Evolutionary conservation across 1,140 invertebrate genomes (phyloP).

Genomic region (Zaprionus africanus): DNA sequence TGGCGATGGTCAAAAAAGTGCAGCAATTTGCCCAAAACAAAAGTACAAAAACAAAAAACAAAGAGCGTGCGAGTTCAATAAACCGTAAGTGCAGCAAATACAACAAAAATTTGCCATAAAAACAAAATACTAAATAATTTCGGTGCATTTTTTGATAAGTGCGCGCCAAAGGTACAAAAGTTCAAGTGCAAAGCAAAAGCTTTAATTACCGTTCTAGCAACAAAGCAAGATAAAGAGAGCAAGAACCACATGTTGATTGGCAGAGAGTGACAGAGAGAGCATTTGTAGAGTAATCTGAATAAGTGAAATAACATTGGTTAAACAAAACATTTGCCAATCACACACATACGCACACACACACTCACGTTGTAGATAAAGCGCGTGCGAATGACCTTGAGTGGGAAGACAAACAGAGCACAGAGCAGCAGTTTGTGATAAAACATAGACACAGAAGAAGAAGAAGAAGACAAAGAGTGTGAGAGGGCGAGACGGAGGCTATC

Average conservation of each 20-base stretch:
- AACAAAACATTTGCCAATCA: slow-evolving; percentile 50
- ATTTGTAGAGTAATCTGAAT: slow-evolving; percentile 16
- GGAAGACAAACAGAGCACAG: slow-evolving; percentile 16
- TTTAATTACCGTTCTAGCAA: slow-evolving; percentile 69
- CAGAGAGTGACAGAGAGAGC: slow-evolving; percentile 1
- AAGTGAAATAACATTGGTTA: slow-evolving; percentile 41
- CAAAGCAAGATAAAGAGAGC: slow-evolving; percentile 21
- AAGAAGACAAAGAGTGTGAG: not conserved
- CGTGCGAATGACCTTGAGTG: slow-evolving; percentile 73
- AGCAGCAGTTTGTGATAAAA: slow-evolving; percentile 53
- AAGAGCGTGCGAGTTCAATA: slow-evolving; percentile 60
- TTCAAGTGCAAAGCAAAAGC: slow-evolving; percentile 61
- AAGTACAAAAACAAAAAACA: slow-evolving; percentile 6
- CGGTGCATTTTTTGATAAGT: slow-evolving; percentile 55
- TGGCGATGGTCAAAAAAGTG: slow-evolving; percentile 46
- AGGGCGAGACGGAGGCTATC: slow-evolving; percentile 15
- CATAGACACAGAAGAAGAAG: slow-evolving; percentile 27
- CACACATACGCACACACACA: not conserved
- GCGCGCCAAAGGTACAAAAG: slow-evolving; percentile 28
- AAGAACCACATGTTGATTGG: slow-evolving; percentile 71
- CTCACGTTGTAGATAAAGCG: slow-evolving; percentile 52
- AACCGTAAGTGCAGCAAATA: slow-evolving; percentile 48
- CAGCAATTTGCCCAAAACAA: slow-evolving; percentile 60
- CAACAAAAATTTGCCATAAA: not conserved
- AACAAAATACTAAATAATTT: slow-evolving; percentile 17